phyloP scores from a whole-genome alignment of 2,113 vertebrate genomes.

The Suncus etruscus region DNA sequence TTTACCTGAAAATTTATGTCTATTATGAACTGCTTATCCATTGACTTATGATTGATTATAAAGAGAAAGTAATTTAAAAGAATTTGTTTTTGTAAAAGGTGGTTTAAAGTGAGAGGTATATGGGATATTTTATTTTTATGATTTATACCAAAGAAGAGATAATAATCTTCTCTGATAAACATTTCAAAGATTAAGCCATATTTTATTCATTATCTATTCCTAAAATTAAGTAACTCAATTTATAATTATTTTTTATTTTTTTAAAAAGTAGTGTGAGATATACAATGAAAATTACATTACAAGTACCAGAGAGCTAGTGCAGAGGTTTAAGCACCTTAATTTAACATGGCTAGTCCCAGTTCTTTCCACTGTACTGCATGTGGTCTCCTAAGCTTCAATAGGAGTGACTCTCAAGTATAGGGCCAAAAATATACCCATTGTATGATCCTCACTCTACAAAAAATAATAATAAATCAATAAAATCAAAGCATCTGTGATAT shows the following conservation, averaged over 20 bases:
- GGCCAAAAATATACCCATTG: too few relatives aligned
- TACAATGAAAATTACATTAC: background rate
- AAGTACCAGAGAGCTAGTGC: background rate
- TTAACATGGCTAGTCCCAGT: too few relatives aligned
- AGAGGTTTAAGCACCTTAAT: background rate
- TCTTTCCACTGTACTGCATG: background rate
- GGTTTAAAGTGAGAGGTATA: background rate
- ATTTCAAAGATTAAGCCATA: background rate
- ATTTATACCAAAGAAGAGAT: slow-evolving; percentile 7
- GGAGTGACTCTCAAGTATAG: background rate
- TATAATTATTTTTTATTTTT: background rate
- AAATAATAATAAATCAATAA: background rate
- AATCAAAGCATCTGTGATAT: background rate
- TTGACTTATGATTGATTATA: too few relatives aligned
- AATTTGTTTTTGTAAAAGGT: too few relatives aligned
- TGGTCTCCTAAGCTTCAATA: background rate
- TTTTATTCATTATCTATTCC: background rate
- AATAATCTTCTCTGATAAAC: background rate
- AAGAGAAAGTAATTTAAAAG: too few relatives aligned
- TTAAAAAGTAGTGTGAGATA: background rate
- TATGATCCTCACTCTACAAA: background rate
- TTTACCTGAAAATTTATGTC: too few relatives aligned
- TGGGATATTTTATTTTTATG: background rate
- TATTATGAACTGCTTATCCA: too few relatives aligned
- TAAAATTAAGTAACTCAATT: background rate